Conservation (phyloP, 30 jellyfish, hydroid and myxozoan species). For the Aurelia aurita region DNA sequence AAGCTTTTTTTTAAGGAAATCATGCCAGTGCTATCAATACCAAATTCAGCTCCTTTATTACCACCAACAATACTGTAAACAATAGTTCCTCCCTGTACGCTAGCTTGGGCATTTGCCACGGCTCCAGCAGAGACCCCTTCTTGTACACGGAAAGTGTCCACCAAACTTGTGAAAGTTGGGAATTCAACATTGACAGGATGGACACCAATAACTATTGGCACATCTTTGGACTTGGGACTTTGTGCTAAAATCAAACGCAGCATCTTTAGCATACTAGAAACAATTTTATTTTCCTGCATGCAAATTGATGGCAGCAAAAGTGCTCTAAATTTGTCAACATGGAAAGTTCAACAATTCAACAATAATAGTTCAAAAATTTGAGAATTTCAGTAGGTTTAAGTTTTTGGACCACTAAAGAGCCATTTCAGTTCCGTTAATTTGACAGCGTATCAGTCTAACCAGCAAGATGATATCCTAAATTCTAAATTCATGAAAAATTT, state of each 20-base stretch:
- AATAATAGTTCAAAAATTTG: no score
- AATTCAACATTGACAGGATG: constrained; percentile 52
- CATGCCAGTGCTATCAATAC: constrained; percentile 61
- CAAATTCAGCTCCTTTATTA: constrained; percentile 60
- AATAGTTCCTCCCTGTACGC: constrained; percentile 51
- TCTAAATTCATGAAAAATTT: no score
- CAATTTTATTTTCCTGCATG: no score
- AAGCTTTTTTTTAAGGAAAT: constrained; percentile 43
- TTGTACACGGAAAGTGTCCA: background rate
- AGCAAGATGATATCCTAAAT: no score
- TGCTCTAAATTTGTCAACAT: no score
- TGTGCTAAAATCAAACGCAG: constrained; percentile 11
- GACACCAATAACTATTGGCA: constrained; percentile 70
- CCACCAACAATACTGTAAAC: constrained; percentile 94
- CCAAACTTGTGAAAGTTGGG: constrained; percentile 55
- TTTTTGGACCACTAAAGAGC: no score
- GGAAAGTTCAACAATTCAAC: no score
- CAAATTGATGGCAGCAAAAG: no score
- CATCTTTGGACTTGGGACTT: constrained; percentile 40
- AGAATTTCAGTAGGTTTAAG: no score
- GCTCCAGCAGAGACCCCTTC: constrained; percentile 72
- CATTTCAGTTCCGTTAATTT: no score
- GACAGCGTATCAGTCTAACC: no score
- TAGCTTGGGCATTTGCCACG: constrained; percentile 46
- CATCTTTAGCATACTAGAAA: no score